Evolutionary conservation across 2,888 invertebrate species (phyloP).

Genomic region (Cosmia pyralina): DNA sequence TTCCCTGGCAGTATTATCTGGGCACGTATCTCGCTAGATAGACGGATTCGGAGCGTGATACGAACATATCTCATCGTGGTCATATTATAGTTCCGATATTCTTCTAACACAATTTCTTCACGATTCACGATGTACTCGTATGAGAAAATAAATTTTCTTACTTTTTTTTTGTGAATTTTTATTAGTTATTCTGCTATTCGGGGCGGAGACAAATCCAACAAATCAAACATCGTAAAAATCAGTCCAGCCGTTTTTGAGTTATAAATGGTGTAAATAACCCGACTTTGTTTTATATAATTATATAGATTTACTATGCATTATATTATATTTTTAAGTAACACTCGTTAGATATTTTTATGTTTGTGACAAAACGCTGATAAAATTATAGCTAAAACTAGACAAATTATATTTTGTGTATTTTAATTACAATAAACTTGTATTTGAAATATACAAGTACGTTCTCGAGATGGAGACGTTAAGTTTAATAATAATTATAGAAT

Average conservation of each 20-base stretch:
- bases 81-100: constrained; percentile 8
- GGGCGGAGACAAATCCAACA: too few species aligned
- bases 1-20: constrained; percentile 29
- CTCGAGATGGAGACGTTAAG: too few species aligned
- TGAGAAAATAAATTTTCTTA: too few species aligned
- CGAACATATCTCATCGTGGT: not conserved
- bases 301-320: not conserved
- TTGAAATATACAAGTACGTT: not conserved
- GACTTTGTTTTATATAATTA: too few species aligned
- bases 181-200: too few species aligned
- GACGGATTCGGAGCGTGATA: constrained; percentile 22
- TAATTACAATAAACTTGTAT: not conserved
- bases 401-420: not conserved
- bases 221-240: too few species aligned
- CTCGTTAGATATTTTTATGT: not conserved
- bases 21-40: constrained; percentile 26
- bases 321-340: not conserved
- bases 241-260: too few species aligned
- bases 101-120: too few species aligned
- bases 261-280: too few species aligned
- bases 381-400: not conserved
- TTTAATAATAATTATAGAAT: not conserved
- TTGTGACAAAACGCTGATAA: not conserved
- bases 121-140: too few species aligned
- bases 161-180: too few species aligned